phyloP scores from a whole-genome alignment of 2,888 invertebrate genomes.

The Plutella xylostella region DNA sequence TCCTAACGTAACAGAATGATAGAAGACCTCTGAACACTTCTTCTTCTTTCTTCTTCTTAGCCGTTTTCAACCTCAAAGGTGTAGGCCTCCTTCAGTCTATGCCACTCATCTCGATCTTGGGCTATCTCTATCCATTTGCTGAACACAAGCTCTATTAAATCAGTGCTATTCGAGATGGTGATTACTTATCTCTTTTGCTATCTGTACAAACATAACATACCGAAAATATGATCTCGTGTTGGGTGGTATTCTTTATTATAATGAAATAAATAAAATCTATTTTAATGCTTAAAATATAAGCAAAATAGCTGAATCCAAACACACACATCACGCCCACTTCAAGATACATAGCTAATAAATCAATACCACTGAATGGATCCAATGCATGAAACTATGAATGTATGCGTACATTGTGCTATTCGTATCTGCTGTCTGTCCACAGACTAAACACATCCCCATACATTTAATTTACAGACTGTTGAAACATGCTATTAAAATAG shows the following conservation, averaged over 20 bases:
- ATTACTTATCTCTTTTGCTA: too few relatives aligned
- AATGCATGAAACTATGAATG: slow-evolving; percentile 40
- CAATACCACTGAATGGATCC: slow-evolving; percentile 43
- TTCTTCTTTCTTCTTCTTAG: too few relatives aligned
- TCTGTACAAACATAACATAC: background rate
- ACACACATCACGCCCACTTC: slow-evolving; percentile 44
- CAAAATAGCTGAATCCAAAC: slow-evolving; percentile 29
- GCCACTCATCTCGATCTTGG: too few relatives aligned
- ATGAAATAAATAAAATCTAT: slow-evolving; percentile 4
- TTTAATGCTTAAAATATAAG: slow-evolving; percentile 12
- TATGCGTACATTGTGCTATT: slow-evolving; percentile 17
- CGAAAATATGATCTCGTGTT: background rate
- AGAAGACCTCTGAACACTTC: too few relatives aligned
- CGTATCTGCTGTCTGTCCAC: background rate
- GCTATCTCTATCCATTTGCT: too few relatives aligned
- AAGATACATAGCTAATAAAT: slow-evolving; percentile 40
- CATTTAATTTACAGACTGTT: background rate
- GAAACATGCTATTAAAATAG: too few relatives aligned
- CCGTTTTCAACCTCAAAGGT: too few relatives aligned
- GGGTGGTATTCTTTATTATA: slow-evolving; percentile 2
- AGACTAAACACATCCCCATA: background rate
- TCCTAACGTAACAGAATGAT: too few relatives aligned
- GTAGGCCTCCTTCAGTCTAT: too few relatives aligned
- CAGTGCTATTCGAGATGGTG: too few relatives aligned
- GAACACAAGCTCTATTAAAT: too few relatives aligned